Evolutionary conservation across 2,113 vertebrate genomes (phyloP).

Genomic region (Atherinomorus stipes): DNA sequence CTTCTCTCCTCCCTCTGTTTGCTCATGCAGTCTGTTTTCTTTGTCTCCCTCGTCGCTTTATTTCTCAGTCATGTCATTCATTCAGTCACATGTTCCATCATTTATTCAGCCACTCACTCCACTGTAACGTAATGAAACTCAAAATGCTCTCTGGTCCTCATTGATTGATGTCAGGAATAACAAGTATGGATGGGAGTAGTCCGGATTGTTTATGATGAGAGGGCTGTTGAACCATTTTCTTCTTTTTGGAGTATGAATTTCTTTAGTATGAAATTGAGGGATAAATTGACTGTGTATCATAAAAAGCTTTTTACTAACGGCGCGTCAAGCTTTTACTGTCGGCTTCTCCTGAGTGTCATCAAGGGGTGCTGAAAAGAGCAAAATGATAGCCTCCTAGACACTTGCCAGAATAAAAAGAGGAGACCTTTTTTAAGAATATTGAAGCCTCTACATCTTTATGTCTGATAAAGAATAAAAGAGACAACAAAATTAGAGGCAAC

Average conservation of each 20-base stretch:
- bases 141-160: conserved; percentile 36
- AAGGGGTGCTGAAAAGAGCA: conserved; percentile 4
- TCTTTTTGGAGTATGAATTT: conserved; percentile 5
- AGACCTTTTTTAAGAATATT: not conserved
- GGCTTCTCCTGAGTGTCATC: conserved; percentile 8
- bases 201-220: conserved; percentile 28
- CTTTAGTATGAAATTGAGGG: too few relatives aligned
- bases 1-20: conserved; percentile 59
- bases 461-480: not conserved
- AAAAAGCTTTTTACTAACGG: not conserved
- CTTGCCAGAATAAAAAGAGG: not conserved
- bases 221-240: not conserved
- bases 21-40: conserved; percentile 40
- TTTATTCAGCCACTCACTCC: conserved; percentile 49
- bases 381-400: conserved; percentile 9
- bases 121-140: conserved; percentile 22
- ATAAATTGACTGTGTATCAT: conserved; percentile 11
- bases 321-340: not conserved
- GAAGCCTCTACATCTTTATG: not conserved
- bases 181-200: conserved; percentile 31
- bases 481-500: not conserved
- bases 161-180: conserved; percentile 51
- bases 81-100: conserved; percentile 54
- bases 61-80: conserved; percentile 49
- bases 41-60: conserved; percentile 47